A percentile compares a stretch with the other conserved stretches of the same genome.
Conservation (phyloP, 1,140 invertebrate species). For the Mya arenaria region DNA sequence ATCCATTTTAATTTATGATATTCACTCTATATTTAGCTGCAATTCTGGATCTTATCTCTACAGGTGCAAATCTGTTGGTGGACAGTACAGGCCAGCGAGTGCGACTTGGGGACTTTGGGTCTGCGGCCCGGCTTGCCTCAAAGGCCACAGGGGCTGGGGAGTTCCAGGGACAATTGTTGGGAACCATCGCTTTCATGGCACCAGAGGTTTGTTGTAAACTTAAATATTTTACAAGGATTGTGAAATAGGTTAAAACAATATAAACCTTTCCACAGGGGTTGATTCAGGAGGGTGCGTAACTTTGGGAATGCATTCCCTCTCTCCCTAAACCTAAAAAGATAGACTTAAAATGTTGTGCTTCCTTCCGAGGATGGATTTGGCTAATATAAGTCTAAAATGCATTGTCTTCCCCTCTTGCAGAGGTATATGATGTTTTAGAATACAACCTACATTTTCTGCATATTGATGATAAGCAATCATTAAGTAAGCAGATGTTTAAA, state of each 20-base stretch:
- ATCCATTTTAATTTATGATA: no score
- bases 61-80: conserved; percentile 83
- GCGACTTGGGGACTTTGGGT: conserved; percentile 83
- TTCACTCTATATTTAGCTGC: no score
- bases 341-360: no score
- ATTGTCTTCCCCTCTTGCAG: no score
- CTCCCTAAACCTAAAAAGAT: no score
- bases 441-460: no score
- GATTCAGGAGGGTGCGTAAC: not conserved
- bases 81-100: conserved; percentile 82
- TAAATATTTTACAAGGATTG: not conserved
- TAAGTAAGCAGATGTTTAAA: no score
- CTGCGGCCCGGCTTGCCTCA: conserved; percentile 81
- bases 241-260: not conserved
- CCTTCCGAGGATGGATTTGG: no score
- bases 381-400: no score
- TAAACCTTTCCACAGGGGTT: not conserved
- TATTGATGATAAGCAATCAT: no score
- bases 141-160: conserved; percentile 81
- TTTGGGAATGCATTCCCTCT: no score
- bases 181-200: conserved; percentile 84
- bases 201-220: conserved; percentile 79
- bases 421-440: no score
- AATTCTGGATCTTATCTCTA: conserved; percentile 42
- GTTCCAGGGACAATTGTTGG: conserved; percentile 82